These are phyloP conservation scores for Stratiomys singularior DNA, from an alignment of 2,888 invertebrate genomes.

Conservation along the genomic window DNA sequence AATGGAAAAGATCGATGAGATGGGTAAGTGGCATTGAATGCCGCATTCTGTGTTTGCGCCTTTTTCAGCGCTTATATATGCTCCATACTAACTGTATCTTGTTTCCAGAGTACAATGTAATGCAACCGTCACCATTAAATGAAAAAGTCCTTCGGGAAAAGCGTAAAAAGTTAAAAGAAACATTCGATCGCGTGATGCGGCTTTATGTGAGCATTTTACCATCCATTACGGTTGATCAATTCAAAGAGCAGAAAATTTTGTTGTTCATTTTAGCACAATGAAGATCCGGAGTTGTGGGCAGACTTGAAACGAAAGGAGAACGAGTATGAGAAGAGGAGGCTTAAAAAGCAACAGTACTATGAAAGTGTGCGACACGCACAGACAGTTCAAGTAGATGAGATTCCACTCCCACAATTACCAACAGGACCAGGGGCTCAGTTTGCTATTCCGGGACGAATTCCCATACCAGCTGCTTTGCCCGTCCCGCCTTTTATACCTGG, in stretches of 20 bases:
- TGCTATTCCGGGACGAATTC: conserved; percentile 63
- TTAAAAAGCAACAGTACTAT: conserved; percentile 89
- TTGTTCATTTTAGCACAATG: conserved; percentile 78
- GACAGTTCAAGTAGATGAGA: conserved; percentile 94
- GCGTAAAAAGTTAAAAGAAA: conserved; percentile 93
- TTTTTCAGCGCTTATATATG: too few species aligned
- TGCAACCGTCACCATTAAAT: conserved; percentile 93
- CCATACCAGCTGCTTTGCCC: conserved; percentile 61
- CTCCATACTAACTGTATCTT: too few species aligned
- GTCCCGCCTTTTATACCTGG: conserved; percentile 67
- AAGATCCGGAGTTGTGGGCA: conserved; percentile 93
- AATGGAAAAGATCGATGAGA: conserved; percentile 97
- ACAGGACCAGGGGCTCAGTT: conserved; percentile 65
- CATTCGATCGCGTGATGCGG: conserved; percentile 91
- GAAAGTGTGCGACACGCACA: conserved; percentile 97
- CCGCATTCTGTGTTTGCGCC: neutral
- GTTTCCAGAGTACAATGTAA: conserved; percentile 86
- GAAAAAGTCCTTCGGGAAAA: conserved; percentile 98
- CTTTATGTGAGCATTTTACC: conserved; percentile 87
- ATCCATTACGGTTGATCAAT: too few species aligned
- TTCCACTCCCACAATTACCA: conserved; percentile 77
- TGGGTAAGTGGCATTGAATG: conserved; percentile 82
- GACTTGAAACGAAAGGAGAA: conserved; percentile 90
- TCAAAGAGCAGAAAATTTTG: neutral
- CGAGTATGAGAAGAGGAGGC: conserved; percentile 90